These are phyloP conservation scores for Erannis defoliaria DNA, from an alignment of 2,888 invertebrate species.

Conservation along the genomic window DNA sequence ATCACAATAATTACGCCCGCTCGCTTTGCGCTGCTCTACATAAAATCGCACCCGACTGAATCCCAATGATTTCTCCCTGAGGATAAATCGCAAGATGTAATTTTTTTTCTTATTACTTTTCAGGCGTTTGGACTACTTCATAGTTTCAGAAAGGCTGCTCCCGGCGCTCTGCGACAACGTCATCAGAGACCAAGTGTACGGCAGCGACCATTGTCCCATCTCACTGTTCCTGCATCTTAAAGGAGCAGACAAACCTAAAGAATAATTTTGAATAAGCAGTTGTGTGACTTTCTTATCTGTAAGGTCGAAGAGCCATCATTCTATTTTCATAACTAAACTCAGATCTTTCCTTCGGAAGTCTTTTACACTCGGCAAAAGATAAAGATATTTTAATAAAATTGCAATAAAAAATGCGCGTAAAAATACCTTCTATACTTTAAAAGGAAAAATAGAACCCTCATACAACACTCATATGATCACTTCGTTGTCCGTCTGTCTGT, in stretches of 20 bases:
- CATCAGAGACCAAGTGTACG: conserved; percentile 93
- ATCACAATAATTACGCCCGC: too few species aligned
- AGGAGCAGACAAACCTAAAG: conserved; percentile 78
- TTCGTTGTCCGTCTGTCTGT: too few species aligned
- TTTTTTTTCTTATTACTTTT: conserved; percentile 53
- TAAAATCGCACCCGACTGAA: too few species aligned
- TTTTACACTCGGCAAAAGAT: neutral
- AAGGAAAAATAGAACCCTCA: too few species aligned
- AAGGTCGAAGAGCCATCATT: neutral
- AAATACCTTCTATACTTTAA: too few species aligned
- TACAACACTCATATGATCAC: too few species aligned
- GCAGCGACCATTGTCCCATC: conserved; percentile 99
- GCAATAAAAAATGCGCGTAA: too few species aligned
- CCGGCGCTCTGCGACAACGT: conserved; percentile 93
- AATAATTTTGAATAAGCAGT: conserved; percentile 51
- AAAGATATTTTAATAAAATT: too few species aligned
- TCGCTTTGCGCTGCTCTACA: too few species aligned
- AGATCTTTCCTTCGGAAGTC: neutral
- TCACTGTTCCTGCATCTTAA: conserved; percentile 89
- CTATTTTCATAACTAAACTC: neutral
- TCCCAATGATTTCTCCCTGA: too few species aligned
- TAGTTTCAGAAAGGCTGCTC: conserved; percentile 93
- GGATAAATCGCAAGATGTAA: neutral
- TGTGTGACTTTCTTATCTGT: neutral
- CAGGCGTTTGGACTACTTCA: conserved; percentile 98